Percentiles rank a stretch among this genome's conserved stretches.
Evolutionary conservation across 2,797 vertebrate genomes (phyloP).

Genomic region (Gastrophryne carolinensis): DNA sequence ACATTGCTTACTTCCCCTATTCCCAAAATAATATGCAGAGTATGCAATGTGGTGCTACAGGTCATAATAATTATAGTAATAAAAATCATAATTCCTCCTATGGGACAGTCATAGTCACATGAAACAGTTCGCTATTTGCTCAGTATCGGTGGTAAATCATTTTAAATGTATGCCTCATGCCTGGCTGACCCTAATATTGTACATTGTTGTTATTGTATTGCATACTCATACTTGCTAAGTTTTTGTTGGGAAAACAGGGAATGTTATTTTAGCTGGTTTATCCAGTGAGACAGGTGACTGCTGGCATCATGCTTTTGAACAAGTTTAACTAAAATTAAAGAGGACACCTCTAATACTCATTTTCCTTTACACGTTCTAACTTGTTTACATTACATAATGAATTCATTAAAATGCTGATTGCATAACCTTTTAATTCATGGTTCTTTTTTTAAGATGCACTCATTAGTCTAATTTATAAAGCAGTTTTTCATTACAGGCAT

Average conservation of each 20-base stretch:
- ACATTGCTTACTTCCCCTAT: too few species aligned
- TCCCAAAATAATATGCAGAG: too few species aligned
- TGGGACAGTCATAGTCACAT: too few species aligned
- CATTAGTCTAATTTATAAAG: neutral
- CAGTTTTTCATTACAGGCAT: neutral
- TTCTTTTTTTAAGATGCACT: neutral
- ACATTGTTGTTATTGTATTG: too few species aligned
- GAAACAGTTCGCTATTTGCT: too few species aligned
- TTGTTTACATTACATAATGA: slow-evolving; percentile 14
- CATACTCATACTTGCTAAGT: neutral
- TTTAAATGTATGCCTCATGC: too few species aligned
- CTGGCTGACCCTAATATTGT: too few species aligned
- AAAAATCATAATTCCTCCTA: too few species aligned
- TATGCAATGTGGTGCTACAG: too few species aligned
- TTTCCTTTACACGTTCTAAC: slow-evolving; percentile 1
- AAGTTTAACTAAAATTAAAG: neutral
- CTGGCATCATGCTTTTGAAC: slow-evolving; percentile 26
- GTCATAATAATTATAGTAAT: too few species aligned
- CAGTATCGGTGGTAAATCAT: too few species aligned
- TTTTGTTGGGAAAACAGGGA: neutral
- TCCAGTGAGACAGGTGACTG: slow-evolving; percentile 29
- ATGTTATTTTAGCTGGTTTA: slow-evolving; percentile 25
- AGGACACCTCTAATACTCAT: slow-evolving; percentile 16
- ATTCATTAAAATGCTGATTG: neutral
- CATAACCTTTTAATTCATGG: slow-evolving; percentile 6